Evolutionary conservation across 1,140 invertebrate genomes (phyloP), one percentile per base, ranked within the genome.

Genomic region (Lepidurus couesii): DNA sequence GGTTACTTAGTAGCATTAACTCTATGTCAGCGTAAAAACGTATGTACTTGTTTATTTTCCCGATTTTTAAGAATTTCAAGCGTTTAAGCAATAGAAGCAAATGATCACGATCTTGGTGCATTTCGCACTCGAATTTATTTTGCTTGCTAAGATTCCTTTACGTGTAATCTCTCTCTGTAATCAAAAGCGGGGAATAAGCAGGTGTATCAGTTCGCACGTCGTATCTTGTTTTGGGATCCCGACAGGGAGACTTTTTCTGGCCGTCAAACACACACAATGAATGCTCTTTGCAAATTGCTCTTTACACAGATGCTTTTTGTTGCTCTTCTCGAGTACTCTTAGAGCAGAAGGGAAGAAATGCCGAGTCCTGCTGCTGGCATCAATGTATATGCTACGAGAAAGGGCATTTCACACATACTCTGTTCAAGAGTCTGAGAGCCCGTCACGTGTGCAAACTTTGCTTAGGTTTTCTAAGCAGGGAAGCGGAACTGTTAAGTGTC

Each of bases 391-490:
- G 53, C 21, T 13, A 65, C 45, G 16, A 47, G 13, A 13, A 65
- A 7, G 53, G 13, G 53, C 53, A 34, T 34, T 34, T 34, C 13
- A 65, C 53, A 13, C 21, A n/a, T n/a, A n/a, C 53, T 21, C 4
- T 65, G 16, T 65, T 65, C 53, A 16, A 65, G 53, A 65, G 53
- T 65, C 53, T 65, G 53, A 65, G 53, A 65, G 53, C 53, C 53
- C 53, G 53, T 65, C 53, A 65, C 13, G 53, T 65, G 53, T 65
- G 53, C 53, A 65, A 65, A 65, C 53, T 65, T 65, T 16, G 53
- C 53, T 65, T 16, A 65, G 53, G 21, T n/a, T 21, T 13, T 13
- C 53, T 65, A 13, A 16, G 53, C 16, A 21, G 53, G 1, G 53
- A 10, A 65, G 53, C 53, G 53, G 13, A 21, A 65, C 16, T 13